Evolutionary conservation across 2,113 vertebrate genomes (phyloP).

Genomic region (Capra hircus): DNA sequence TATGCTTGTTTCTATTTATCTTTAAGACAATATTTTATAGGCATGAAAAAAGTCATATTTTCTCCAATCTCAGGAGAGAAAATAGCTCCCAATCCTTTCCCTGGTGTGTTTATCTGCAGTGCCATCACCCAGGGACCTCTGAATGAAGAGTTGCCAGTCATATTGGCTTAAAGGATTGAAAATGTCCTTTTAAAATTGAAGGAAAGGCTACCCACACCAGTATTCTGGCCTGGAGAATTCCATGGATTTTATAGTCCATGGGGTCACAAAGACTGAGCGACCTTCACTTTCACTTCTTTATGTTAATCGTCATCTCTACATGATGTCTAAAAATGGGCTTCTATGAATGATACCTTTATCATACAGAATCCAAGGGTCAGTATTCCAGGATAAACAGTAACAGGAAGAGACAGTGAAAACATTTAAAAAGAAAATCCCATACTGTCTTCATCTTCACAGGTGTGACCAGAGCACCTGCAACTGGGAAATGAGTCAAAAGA

Average conservation of each 20-base stretch:
- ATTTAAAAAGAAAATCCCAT: not conserved
- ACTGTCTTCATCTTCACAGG: not conserved
- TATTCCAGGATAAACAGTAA: not conserved
- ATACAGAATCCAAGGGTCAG: not conserved
- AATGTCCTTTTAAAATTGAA: not conserved
- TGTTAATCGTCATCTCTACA: not conserved
- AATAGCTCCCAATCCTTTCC: rapidly evolving
- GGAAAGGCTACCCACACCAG: not conserved
- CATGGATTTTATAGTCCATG: not conserved
- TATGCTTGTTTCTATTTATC: not conserved
- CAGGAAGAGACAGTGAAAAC: not conserved
- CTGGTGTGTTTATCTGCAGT: not conserved
- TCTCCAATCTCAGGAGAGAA: not conserved
- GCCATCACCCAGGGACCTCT: not conserved
- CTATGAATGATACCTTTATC: not conserved
- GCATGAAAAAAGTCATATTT: not conserved
- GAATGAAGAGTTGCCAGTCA: not conserved
- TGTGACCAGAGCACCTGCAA: not conserved
- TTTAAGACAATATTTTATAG: not conserved
- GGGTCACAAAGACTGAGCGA: not conserved
- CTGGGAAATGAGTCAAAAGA: not conserved
- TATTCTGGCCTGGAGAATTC: not conserved
- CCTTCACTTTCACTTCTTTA: not conserved
- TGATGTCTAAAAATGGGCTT: not conserved
- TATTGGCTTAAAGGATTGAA: not conserved